Conservation (phyloP, 2,113 vertebrate species). For the Saguinus imperator region DNA sequence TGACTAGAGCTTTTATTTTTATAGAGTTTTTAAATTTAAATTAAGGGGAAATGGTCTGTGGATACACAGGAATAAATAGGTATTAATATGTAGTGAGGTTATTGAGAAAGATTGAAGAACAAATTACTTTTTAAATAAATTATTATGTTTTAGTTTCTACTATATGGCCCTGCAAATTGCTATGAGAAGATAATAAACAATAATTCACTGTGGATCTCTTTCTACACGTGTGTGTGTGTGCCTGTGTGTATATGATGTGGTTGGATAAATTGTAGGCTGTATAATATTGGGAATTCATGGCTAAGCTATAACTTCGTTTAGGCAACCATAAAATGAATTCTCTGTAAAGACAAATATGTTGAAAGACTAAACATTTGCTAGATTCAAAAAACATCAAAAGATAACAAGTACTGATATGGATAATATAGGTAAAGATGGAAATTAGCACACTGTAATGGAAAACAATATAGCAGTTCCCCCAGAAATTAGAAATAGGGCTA, state of each 20-base stretch:
- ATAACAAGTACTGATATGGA: not conserved
- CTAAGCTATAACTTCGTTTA: not conserved
- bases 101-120: not conserved
- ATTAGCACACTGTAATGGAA: not conserved
- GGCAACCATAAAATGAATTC: not conserved
- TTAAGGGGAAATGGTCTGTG: conserved; percentile 8
- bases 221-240: not conserved
- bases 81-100: not conserved
- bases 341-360: not conserved
- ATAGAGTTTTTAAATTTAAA: conserved; percentile 27
- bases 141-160: not conserved
- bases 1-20: conserved; percentile 44
- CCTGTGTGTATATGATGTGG: not conserved
- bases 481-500: not conserved
- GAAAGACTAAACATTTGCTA: not conserved
- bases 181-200: not conserved
- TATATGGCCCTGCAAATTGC: not conserved
- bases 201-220: not conserved
- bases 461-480: not conserved
- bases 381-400: not conserved
- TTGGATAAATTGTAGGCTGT: not conserved
- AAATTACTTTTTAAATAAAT: not conserved
- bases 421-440: not conserved
- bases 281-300: not conserved
- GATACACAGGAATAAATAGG: not conserved